A percentile compares a stretch with the other conserved stretches of the same genome.
These are phyloP conservation scores for Pammene aurita DNA, from an alignment of 2,888 invertebrate genomes.

Conservation along the genomic window DNA sequence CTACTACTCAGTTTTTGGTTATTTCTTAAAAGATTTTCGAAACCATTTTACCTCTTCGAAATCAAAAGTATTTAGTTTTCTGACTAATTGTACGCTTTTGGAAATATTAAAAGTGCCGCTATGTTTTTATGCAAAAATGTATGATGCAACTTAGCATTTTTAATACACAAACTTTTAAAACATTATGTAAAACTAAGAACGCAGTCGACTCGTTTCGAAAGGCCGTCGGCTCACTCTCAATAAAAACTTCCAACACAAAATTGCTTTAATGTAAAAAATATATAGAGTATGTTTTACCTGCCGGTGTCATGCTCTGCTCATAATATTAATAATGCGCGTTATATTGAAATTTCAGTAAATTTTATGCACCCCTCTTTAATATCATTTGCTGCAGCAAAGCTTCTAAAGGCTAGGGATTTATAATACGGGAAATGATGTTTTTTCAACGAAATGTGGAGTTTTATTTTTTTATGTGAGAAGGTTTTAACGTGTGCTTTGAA, in stretches of 20 bases:
- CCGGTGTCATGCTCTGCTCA: slow-evolving; percentile 13
- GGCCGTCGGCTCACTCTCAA: background rate
- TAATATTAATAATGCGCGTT: slow-evolving; percentile 32
- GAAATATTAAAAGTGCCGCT: too few species aligned
- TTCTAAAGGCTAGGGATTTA: slow-evolving; percentile 29
- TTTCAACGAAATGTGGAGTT: background rate
- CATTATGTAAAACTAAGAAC: too few species aligned
- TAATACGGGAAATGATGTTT: slow-evolving; percentile 11
- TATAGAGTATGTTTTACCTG: background rate
- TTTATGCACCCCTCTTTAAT: slow-evolving; percentile 42
- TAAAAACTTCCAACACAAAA: background rate
- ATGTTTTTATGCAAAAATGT: too few species aligned
- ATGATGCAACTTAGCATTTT: too few species aligned
- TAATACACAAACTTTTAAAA: too few species aligned
- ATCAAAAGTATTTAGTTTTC: too few species aligned
- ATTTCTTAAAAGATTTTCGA: too few species aligned
- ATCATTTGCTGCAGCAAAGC: slow-evolving; percentile 38
- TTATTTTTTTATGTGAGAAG: background rate
- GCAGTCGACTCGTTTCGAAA: too few species aligned
- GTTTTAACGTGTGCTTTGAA: background rate
- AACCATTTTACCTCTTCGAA: too few species aligned
- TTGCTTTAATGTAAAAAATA: slow-evolving; percentile 13
- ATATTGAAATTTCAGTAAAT: slow-evolving; percentile 38
- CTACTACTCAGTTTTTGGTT: too few species aligned
- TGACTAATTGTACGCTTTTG: too few species aligned